These are phyloP conservation scores for Ailurus styani DNA, from an alignment of 2,113 vertebrate species.

Conservation along the genomic window DNA sequence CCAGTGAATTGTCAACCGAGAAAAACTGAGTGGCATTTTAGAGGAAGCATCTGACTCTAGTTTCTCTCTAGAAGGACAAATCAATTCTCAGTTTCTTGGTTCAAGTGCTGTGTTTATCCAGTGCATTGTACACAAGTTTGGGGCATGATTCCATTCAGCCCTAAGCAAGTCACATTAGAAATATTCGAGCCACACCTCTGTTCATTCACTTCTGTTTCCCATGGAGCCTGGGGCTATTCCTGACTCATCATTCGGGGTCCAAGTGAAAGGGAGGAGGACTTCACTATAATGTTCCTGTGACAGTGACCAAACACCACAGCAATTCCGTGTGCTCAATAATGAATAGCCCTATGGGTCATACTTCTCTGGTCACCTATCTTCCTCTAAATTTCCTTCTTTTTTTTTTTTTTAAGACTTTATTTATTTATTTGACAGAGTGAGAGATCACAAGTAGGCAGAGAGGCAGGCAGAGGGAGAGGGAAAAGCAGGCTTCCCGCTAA, in stretches of 20 bases:
- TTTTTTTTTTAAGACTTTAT: too few relatives aligned
- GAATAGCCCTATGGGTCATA: background rate
- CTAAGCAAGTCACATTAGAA: conserved; percentile 25
- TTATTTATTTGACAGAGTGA: too few relatives aligned
- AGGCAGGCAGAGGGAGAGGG: too few relatives aligned
- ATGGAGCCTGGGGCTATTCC: background rate
- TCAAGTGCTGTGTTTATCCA: background rate
- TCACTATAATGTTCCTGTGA: background rate
- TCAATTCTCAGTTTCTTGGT: background rate
- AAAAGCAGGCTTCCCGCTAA: too few relatives aligned
- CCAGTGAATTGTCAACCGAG: background rate
- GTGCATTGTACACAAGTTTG: background rate
- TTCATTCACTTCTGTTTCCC: background rate
- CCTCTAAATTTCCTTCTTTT: background rate
- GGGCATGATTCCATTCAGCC: background rate
- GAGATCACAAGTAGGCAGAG: too few relatives aligned
- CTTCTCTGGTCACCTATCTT: background rate
- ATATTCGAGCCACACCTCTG: background rate
- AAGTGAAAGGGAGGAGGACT: background rate
- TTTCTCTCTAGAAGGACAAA: background rate
- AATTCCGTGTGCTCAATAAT: background rate
- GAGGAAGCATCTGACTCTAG: background rate
- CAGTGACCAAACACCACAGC: background rate
- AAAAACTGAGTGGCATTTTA: background rate
- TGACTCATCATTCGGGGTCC: conserved; percentile 21